A percentile compares a stretch with the other conserved stretches of the same genome.
These are phyloP conservation scores for Heliocidaris tuberculata DNA, from an alignment of 35 echinoderm and acorn worm genomes.

Conservation along the genomic window DNA sequence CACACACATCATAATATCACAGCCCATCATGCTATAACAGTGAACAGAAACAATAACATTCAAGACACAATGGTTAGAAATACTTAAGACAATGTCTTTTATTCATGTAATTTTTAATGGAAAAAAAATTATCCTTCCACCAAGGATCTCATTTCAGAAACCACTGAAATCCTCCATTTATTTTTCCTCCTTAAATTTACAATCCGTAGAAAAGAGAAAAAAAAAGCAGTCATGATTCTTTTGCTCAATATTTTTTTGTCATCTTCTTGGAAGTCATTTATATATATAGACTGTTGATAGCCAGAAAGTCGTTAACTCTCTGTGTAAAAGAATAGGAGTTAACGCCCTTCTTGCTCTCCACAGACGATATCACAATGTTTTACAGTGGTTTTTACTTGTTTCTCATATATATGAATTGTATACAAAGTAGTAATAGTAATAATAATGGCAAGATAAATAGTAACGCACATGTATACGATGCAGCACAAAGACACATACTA, in stretches of 20 bases:
- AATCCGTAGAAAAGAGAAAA: not conserved
- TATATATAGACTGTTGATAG: not conserved
- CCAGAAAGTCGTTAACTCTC: not conserved
- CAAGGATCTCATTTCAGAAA: not conserved
- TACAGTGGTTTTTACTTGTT: not conserved
- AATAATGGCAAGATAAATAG: conserved; percentile 41
- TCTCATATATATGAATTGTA: not conserved
- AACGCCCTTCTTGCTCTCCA: not conserved
- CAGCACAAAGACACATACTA: conserved; percentile 36
- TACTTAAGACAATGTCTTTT: conserved; percentile 31
- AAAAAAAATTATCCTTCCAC: not conserved
- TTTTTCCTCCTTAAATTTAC: not conserved
- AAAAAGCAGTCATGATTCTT: conserved; percentile 13
- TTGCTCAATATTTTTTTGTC: conserved; percentile 5
- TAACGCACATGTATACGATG: conserved; percentile 24
- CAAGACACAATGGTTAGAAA: not conserved
- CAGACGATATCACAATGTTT: not conserved
- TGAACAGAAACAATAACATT: not conserved
- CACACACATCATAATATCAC: not conserved
- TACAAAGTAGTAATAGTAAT: conserved; percentile 7
- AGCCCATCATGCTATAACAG: not conserved
- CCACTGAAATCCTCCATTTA: not conserved
- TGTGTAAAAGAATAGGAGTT: not conserved
- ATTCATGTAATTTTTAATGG: not conserved
- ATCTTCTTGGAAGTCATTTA: conserved; percentile 16